Evolutionary conservation across 2,888 invertebrate genomes (phyloP).

Genomic region (Nemotelus nigrinus): DNA sequence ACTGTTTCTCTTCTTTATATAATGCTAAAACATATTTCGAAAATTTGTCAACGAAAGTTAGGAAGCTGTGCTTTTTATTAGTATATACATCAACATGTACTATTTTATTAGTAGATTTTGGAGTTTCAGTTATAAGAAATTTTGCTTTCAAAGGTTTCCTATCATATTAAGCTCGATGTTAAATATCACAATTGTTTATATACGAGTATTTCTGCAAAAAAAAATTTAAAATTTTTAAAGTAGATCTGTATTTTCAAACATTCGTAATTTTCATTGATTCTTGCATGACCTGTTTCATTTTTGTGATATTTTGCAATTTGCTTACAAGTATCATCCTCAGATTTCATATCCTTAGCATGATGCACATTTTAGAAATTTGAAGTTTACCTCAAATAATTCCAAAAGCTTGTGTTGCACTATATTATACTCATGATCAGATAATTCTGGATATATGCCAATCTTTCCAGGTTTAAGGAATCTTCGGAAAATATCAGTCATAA

Average conservation of each 20-base stretch:
- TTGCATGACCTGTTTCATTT: conserved; percentile 15
- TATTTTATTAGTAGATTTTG: conserved; percentile 27
- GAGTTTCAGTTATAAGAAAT: conserved; percentile 31
- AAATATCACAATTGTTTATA: conserved; percentile 37
- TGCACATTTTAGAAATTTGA: too few relatives aligned
- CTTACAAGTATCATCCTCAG: neutral
- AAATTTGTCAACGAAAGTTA: too few relatives aligned
- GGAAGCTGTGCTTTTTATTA: too few relatives aligned
- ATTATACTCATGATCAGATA: conserved; percentile 29
- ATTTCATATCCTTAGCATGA: neutral
- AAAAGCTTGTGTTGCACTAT: conserved; percentile 23
- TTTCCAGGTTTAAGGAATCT: conserved; percentile 16
- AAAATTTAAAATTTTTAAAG: conserved; percentile 21
- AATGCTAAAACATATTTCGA: too few relatives aligned
- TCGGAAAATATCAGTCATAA: neutral
- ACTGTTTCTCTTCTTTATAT: too few relatives aligned
- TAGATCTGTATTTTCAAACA: conserved; percentile 31
- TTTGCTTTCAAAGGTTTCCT: conserved; percentile 38
- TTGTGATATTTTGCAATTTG: too few relatives aligned
- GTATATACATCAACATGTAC: too few relatives aligned
- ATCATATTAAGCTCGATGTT: conserved; percentile 37
- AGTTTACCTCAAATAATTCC: neutral
- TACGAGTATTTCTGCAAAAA: conserved; percentile 39
- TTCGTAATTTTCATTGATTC: conserved; percentile 37
- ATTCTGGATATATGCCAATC: conserved; percentile 15